Evolutionary conservation across 30 jellyfish, hydroid and myxozoan species (phyloP), one percentile per base, ranked within the genome.

Genomic region (Pseudorhiza aurosa): DNA sequence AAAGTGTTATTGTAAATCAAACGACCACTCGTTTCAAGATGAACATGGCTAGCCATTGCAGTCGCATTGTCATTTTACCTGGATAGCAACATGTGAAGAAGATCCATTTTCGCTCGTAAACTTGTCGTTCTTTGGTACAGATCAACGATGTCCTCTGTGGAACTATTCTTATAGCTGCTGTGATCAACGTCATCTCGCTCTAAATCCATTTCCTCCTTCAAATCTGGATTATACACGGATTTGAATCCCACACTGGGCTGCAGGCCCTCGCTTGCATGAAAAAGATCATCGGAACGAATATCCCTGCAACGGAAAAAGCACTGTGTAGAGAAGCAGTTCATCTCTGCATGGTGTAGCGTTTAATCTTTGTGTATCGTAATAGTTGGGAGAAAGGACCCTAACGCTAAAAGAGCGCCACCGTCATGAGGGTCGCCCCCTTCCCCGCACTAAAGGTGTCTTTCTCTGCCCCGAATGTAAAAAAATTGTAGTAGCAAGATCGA

Each of bases 241-340:
- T 87, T 95, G 84, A 93, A 93, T 15, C 99, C 99, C 19, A 84
- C 47, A 2, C 94, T 9, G 8, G 97, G 42, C 30, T 65, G 89
- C 6, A 45, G 57, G 18, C 55, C 33, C 31, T 46, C 68, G 22
- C 81, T 77, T 50, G 83, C 80, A 15, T 82, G 57, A 55, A 78
- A 58, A 2, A 68, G 39, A 42, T 82, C 94, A 8, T 79, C 85
- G 14, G 96, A 60, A 19, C 63, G 81, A 19, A 91, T 36, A 79
- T 84, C 68, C 85, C 96, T 89, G 65, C 1, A 15, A 69, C n/a
- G 36, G 30, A 75, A 21, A 33, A 12, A 6, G 3, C 71, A 2
- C 60, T n/a, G n/a, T n/a, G n/a, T n/a, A n/a, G n/a, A n/a, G n/a
- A n/a, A n/a, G n/a, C n/a, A n/a, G n/a, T n/a, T n/a, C n/a, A n/a